These are phyloP conservation scores for Lagorchestes hirsutus DNA, from an alignment of 2,797 vertebrate genomes.

Conservation along the genomic window DNA sequence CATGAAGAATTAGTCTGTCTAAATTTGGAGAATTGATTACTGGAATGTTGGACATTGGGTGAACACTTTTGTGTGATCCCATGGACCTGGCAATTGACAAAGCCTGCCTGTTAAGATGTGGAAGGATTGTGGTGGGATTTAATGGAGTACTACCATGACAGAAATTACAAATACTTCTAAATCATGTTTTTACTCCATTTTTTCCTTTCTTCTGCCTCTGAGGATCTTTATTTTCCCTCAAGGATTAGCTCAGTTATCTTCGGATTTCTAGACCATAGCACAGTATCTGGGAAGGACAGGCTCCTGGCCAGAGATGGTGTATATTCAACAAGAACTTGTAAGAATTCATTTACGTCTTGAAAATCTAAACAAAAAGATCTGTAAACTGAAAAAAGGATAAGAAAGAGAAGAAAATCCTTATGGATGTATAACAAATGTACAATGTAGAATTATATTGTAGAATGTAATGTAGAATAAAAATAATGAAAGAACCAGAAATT, in stretches of 20 bases:
- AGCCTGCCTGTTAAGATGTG: no score
- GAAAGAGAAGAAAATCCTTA: not conserved
- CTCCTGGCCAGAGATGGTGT: not conserved
- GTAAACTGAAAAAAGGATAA: not conserved
- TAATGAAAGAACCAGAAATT: not conserved
- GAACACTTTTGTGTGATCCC: no score
- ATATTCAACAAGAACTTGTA: not conserved
- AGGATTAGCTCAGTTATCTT: no score
- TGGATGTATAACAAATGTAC: not conserved
- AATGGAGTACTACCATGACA: no score
- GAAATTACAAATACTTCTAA: no score
- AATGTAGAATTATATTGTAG: not conserved
- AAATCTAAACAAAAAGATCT: not conserved
- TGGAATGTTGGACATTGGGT: not conserved
- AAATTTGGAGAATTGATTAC: not conserved
- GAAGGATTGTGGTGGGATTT: no score
- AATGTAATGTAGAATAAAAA: not conserved
- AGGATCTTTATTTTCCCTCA: no score
- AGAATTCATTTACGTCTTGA: not conserved
- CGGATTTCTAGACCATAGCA: not conserved
- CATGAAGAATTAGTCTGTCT: not conserved
- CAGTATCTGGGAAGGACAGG: not conserved
- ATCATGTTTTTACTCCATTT: no score
- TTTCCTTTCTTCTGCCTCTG: no score
- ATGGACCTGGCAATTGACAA: no score